Percentiles rank a stretch among this genome's conserved stretches.
These are phyloP conservation scores for Limnothrissa miodon DNA, from an alignment of 2,113 vertebrate species.

Conservation along the genomic window DNA sequence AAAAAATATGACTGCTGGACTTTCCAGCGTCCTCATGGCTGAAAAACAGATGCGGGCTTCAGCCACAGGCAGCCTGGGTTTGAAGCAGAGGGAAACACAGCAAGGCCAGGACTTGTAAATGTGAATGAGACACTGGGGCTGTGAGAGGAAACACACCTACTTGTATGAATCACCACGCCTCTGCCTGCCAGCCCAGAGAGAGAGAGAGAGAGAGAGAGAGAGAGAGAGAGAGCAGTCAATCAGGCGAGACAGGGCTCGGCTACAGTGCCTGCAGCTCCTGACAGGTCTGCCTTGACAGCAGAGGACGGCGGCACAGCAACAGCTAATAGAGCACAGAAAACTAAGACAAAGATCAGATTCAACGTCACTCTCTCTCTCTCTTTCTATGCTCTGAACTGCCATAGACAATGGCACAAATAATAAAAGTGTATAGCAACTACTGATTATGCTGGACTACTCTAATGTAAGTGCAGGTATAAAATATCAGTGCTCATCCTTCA, in stretches of 20 bases:
- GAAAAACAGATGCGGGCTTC: background rate
- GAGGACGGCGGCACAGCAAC: background rate
- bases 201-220: conserved; percentile 8
- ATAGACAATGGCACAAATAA: background rate
- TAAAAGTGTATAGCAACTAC: background rate
- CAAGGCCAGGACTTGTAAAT: background rate
- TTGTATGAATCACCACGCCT: background rate
- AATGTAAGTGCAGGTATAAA: no score
- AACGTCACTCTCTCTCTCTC: background rate
- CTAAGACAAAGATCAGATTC: background rate
- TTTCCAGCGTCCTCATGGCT: background rate
- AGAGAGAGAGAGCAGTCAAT: background rate
- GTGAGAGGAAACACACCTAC: conserved; percentile 6
- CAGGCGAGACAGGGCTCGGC: background rate
- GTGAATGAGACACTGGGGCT: conserved; percentile 12
- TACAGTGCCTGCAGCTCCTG: background rate
- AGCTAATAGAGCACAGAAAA: background rate
- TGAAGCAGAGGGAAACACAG: background rate
- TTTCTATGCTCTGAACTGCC: no score
- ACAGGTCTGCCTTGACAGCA: background rate
- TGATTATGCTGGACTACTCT: background rate
- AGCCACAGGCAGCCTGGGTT: background rate
- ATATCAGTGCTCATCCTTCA: background rate
- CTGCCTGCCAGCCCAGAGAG: background rate
- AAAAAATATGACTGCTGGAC: conserved; percentile 3